A percentile compares a stretch with the other conserved stretches of the same genome.
Evolutionary conservation across 2,888 invertebrate species (phyloP).

Genomic region (Xestia sexstrigata): DNA sequence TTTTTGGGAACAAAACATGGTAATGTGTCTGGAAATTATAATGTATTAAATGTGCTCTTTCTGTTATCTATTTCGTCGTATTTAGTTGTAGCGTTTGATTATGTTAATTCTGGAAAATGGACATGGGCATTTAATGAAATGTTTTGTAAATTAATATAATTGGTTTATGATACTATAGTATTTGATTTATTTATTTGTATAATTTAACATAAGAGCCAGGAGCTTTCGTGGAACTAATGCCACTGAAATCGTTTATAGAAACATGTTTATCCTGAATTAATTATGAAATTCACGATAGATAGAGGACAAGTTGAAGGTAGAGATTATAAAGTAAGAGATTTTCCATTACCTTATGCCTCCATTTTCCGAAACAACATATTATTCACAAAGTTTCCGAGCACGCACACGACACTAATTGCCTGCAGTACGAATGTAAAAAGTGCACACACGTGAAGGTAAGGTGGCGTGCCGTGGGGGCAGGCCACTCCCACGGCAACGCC

Average conservation of each 20-base stretch:
- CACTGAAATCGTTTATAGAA: background rate
- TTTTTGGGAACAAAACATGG: slow-evolving; percentile 84
- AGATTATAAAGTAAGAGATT: slow-evolving; percentile 31
- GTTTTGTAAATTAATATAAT: slow-evolving; percentile 1
- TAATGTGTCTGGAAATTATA: slow-evolving; percentile 73
- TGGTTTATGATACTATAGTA: background rate
- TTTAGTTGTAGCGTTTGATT: slow-evolving; percentile 47
- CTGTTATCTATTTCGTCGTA: slow-evolving; percentile 44
- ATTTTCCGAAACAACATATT: slow-evolving; percentile 64
- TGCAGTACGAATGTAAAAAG: slow-evolving; percentile 82
- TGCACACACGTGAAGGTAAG: slow-evolving; percentile 84
- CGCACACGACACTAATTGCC: slow-evolving; percentile 79
- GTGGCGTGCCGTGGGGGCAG: slow-evolving; percentile 82
- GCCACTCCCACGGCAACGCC: slow-evolving; percentile 89
- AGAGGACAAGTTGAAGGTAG: background rate
- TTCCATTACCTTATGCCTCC: slow-evolving; percentile 35
- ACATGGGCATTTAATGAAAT: background rate
- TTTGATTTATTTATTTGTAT: background rate
- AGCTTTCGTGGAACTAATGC: background rate
- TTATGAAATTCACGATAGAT: background rate
- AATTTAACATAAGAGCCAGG: background rate
- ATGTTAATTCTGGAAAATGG: slow-evolving; percentile 7
- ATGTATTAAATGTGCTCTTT: slow-evolving; percentile 63
- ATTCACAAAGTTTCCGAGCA: slow-evolving; percentile 65
- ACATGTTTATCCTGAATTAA: background rate